phyloP scores from a whole-genome alignment of 2,797 vertebrate species.

The Streptopelia turtur region DNA sequence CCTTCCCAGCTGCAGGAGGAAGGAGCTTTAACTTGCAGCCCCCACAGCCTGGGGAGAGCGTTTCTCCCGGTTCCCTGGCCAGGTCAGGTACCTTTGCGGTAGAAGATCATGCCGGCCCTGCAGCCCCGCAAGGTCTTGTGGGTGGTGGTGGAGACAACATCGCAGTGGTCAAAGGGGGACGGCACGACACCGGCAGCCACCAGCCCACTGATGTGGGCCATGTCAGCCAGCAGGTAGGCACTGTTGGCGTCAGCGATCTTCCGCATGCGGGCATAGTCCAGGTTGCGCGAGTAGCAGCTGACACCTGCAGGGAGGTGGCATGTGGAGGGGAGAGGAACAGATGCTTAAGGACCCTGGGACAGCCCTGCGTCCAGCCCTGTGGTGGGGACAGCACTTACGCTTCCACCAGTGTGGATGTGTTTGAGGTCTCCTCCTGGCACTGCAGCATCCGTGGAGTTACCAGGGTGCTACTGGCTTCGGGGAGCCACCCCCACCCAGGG shows the following conservation, averaged over 20 bases:
- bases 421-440: not conserved
- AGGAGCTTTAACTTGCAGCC: not conserved
- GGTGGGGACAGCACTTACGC: not conserved
- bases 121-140: constrained; percentile 98
- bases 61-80: fast-evolving
- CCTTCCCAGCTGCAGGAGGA: not conserved
- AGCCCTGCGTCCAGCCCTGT: not conserved
- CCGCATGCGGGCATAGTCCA: constrained; percentile 90
- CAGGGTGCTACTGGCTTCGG: not conserved
- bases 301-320: constrained; percentile 76
- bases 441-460: fast-evolving
- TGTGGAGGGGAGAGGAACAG: not conserved
- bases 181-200: constrained; percentile 91
- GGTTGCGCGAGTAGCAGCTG: constrained; percentile 95
- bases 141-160: constrained; percentile 93
- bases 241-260: constrained; percentile 87
- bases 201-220: constrained; percentile 97
- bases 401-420: not conserved
- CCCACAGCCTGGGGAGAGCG: fast-evolving
- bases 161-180: constrained; percentile 91
- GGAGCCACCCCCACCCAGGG: not conserved
- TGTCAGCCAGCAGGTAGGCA: constrained; percentile 92
- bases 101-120: constrained; percentile 94
- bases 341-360: not conserved
- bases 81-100: constrained; percentile 85